Percentiles rank a stretch among this genome's conserved stretches.
These are phyloP conservation scores for Sparus aurata DNA, from an alignment of 2,797 vertebrate species.

Conservation along the genomic window DNA sequence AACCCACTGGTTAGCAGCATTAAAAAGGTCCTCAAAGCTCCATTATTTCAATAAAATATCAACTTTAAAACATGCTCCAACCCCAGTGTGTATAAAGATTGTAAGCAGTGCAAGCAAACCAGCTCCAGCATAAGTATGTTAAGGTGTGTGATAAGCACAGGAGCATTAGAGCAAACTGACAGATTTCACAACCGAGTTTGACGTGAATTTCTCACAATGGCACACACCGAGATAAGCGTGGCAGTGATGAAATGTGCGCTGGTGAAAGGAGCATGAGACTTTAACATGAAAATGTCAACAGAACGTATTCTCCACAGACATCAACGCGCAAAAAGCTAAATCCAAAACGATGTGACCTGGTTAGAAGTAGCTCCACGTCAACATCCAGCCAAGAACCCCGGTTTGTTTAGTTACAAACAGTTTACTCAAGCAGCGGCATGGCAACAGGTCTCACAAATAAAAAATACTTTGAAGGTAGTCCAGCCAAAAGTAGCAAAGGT, in stretches of 20 bases:
- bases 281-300: conserved; percentile 29
- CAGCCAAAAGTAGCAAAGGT: background rate
- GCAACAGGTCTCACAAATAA: conserved; percentile 5
- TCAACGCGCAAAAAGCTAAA: conserved; percentile 20
- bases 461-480: background rate
- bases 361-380: conserved; percentile 30
- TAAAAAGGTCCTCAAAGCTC: background rate
- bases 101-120: background rate
- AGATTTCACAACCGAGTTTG: conserved; percentile 61
- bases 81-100: background rate
- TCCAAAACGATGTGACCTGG: conserved; percentile 20
- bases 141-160: conserved; percentile 30
- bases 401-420: conserved; percentile 6
- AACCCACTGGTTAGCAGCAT: background rate
- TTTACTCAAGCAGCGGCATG: background rate
- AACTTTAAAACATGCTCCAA: conserved; percentile 17
- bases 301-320: conserved; percentile 9
- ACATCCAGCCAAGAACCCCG: background rate
- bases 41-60: conserved; percentile 23
- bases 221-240: conserved; percentile 46
- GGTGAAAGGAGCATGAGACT: conserved; percentile 33
- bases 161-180: conserved; percentile 21
- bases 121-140: conserved; percentile 26
- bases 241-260: conserved; percentile 52
- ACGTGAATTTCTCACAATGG: conserved; percentile 39